A percentile compares a stretch with the other conserved stretches of the same genome.
phyloP scores from a whole-genome alignment of 2,888 invertebrate species.

The Parochlus steinenii region DNA sequence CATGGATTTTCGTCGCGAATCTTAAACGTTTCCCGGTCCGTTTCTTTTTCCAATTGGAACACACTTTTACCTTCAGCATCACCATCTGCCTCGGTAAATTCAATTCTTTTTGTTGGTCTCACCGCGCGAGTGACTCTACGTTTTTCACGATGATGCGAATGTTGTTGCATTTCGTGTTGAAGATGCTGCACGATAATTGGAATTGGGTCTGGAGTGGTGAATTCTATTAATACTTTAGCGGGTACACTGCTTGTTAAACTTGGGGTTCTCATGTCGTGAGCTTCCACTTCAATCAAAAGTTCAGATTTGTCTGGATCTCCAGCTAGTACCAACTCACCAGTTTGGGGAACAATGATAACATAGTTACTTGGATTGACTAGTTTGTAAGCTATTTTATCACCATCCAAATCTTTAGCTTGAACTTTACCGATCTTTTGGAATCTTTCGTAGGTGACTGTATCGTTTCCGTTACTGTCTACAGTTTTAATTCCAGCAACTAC shows the following conservation, averaged over 20 bases:
- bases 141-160: constrained; percentile 49
- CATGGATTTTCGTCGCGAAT: constrained; percentile 87
- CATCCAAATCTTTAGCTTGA: constrained; percentile 75
- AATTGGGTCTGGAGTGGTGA: constrained; percentile 40
- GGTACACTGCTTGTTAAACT: constrained; percentile 50
- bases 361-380: constrained; percentile 63
- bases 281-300: constrained; percentile 56
- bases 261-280: constrained; percentile 66
- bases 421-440: constrained; percentile 75
- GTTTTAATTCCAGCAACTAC: constrained; percentile 45
- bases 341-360: constrained; percentile 81
- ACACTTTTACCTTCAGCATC: constrained; percentile 75
- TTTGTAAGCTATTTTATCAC: constrained; percentile 80
- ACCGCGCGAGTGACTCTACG: constrained; percentile 75
- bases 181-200: constrained; percentile 41
- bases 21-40: constrained; percentile 82
- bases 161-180: constrained; percentile 29
- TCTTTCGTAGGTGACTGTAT: constrained; percentile 48
- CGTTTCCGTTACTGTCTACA: constrained; percentile 33
- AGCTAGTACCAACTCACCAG: constrained; percentile 72
- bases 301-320: constrained; percentile 57
- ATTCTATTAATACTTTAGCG: constrained; percentile 62
- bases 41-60: constrained; percentile 81
- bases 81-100: constrained; percentile 82
- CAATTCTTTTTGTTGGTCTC: constrained; percentile 85